Evolutionary conservation across 2,113 vertebrate species (phyloP).

Genomic region (Pseudorectes ferrugineus): DNA sequence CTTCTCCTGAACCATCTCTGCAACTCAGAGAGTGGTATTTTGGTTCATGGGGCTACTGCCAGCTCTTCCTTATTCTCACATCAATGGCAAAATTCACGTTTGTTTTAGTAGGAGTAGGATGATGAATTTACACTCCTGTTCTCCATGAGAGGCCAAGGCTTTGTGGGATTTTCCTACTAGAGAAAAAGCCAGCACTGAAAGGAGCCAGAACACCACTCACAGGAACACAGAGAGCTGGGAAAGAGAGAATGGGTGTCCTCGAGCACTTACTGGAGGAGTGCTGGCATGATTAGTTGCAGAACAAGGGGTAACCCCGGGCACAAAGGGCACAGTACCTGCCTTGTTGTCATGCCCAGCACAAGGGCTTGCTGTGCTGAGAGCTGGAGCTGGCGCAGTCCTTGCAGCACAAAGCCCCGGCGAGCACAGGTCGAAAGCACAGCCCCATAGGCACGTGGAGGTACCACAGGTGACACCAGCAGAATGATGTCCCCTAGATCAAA

Average conservation of each 20-base stretch:
- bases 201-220: neutral
- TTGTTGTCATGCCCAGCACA: constrained; percentile 50
- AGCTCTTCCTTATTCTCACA: neutral
- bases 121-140: neutral
- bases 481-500: constrained; percentile 60
- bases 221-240: neutral
- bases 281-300: neutral
- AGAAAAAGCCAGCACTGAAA: neutral
- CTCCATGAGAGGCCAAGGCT: neutral
- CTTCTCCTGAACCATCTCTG: neutral
- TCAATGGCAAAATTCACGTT: neutral
- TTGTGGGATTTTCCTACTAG: neutral
- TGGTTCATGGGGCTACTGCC: neutral
- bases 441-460: constrained; percentile 58
- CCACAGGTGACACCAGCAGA: constrained; percentile 66
- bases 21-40: neutral
- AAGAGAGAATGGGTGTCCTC: neutral
- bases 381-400: constrained; percentile 57
- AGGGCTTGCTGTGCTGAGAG: constrained; percentile 34
- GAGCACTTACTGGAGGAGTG: neutral
- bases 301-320: neutral
- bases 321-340: constrained; percentile 61
- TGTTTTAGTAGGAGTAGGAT: neutral
- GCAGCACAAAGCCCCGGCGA: constrained; percentile 62
- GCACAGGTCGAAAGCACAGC: constrained; percentile 58